Base-by-base conservation (phyloP, 2,888 invertebrate species). In the Tinea pellionella region DNA sequence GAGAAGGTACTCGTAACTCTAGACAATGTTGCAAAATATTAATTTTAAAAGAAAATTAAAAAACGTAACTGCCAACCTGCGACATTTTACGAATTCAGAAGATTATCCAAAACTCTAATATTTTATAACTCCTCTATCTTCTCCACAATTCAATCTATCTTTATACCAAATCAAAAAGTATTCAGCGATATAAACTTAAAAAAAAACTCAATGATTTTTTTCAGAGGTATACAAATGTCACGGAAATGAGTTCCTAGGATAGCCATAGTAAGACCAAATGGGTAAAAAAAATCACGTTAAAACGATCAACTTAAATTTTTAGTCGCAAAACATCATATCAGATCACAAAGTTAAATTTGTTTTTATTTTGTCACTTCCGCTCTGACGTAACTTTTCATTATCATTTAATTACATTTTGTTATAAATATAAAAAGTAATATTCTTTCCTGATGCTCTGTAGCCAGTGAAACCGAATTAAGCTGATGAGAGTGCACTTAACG, bases 11-110 rank as follows among this genome's bases (percentile, higher is more conserved):
- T n/a, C n/a, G 32, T 32, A 53, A 24, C 12, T 24, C 24, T 24
- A 57, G 32, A 32, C 16, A 19, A 57, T 57, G 57, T 57, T 57
- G 57, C 57, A 15, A 57, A 57, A 57, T 15, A 18, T 18, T 18
- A 2, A 16, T 13, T 18, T 47, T 15, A 47, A 24, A 24, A 12
- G 8, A n/a, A n/a, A n/a, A n/a, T n/a, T n/a, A n/a, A n/a, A 8
- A 13, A 42, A 24, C 6, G 6, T 24, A 3, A 24, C 24, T 3
- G 6, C 24, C 24, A 24, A 24, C 24, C 2, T 24, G 24, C 24
- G 24, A 24, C 24, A 6, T 24, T 24, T 24, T 24, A 24, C 3
- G 2, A 24, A 24, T 24, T 24, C 6, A 3, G 6, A n/a, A n/a
- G n/a, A n/a, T n/a, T n/a, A n/a, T n/a, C n/a, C n/a, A n/a, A n/a